Evolutionary conservation across 2,113 vertebrate genomes (phyloP).

Genomic region (Microtus ochrogaster): DNA sequence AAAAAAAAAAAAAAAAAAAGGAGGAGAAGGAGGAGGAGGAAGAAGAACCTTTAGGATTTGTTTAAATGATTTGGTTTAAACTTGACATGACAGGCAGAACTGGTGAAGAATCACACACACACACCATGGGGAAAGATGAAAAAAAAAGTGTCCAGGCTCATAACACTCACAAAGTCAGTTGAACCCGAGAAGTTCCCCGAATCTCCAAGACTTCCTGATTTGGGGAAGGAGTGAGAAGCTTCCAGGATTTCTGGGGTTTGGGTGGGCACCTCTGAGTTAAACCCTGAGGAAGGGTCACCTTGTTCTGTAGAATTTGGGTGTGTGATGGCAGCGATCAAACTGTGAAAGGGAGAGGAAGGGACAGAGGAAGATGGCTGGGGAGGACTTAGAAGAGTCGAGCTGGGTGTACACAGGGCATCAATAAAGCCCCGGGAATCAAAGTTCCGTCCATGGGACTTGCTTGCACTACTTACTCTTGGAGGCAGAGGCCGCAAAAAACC

Average conservation of each 20-base stretch:
- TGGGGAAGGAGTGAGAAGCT: background rate
- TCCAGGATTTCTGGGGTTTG: background rate
- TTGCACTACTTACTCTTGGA: background rate
- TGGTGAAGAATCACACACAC: too few relatives aligned
- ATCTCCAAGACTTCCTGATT: background rate
- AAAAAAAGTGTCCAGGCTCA: background rate
- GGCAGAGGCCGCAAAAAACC: background rate
- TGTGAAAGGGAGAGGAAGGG: background rate
- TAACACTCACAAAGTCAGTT: background rate
- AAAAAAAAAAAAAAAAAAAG: too few relatives aligned
- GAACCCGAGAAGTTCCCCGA: background rate
- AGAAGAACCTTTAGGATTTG: background rate
- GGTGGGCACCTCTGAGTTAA: background rate
- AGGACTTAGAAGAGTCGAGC: background rate
- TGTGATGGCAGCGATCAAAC: background rate
- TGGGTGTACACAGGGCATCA: background rate
- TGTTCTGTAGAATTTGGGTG: background rate
- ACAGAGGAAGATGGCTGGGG: background rate
- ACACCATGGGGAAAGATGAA: background rate
- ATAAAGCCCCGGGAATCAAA: background rate
- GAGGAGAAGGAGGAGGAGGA: too few relatives aligned
- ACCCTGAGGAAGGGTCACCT: background rate
- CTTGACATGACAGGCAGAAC: background rate
- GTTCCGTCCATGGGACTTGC: background rate
- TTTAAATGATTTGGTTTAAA: background rate